A percentile compares a stretch with the other conserved stretches of the same genome.
phyloP scores from a whole-genome alignment of 23 tunicate genomes.

The Halocynthia roretzi region DNA sequence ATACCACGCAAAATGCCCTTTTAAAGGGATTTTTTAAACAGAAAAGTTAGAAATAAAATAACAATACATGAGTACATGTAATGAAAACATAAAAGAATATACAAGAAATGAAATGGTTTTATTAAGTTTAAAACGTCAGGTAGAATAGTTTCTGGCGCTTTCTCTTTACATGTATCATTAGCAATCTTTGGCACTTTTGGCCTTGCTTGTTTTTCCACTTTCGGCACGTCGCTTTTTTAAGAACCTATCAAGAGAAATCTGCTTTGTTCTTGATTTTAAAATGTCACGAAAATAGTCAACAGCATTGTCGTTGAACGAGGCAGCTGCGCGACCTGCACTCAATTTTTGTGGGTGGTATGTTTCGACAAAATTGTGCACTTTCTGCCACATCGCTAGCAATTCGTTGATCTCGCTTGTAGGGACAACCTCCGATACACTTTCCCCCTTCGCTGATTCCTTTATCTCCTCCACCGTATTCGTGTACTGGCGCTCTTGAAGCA shows the following conservation, averaged over 20 bases:
- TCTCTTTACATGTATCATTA: too few species aligned
- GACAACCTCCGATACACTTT: slow-evolving; percentile 14
- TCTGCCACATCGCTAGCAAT: slow-evolving; percentile 11
- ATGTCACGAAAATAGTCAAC: background rate
- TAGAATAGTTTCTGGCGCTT: too few species aligned
- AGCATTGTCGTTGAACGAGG: slow-evolving; percentile 7
- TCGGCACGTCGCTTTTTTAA: background rate
- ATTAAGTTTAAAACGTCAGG: too few species aligned
- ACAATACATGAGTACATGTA: too few species aligned
- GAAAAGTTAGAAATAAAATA: too few species aligned
- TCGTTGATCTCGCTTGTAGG: background rate
- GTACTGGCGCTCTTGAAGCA: slow-evolving; percentile 17
- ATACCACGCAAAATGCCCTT: too few species aligned
- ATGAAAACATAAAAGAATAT: too few species aligned
- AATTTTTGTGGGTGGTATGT: slow-evolving; percentile 1
- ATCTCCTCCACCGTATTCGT: background rate
- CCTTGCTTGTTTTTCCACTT: background rate
- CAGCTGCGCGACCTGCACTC: background rate
- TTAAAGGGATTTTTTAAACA: too few species aligned
- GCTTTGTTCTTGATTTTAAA: slow-evolving; percentile 13
- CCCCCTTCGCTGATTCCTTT: background rate
- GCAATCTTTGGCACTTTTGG: background rate
- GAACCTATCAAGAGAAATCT: background rate
- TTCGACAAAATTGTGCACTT: background rate
- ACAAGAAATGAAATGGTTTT: too few species aligned